Percentiles rank a stretch among this genome's conserved stretches.
phyloP scores from a whole-genome alignment of 2,113 vertebrate species.

The Callaeas wilsoni region DNA sequence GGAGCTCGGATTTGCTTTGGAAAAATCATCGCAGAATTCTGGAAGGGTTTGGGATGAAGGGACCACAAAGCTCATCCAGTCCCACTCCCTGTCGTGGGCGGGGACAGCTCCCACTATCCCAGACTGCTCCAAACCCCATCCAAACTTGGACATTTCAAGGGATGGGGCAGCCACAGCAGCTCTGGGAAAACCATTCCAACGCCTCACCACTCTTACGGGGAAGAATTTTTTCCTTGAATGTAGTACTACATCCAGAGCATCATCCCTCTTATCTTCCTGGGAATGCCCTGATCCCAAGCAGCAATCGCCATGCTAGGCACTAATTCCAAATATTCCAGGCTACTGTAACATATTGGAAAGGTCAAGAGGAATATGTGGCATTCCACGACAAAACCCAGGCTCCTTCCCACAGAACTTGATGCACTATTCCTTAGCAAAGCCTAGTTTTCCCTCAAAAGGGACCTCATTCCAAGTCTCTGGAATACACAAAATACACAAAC shows the following conservation, averaged over 20 bases:
- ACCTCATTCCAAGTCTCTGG: neutral
- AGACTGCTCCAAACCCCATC: neutral
- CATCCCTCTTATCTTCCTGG: neutral
- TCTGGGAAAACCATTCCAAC: neutral
- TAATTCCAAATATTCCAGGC: neutral
- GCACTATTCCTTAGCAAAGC: neutral
- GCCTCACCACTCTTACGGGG: neutral
- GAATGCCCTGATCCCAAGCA: neutral
- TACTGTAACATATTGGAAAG: neutral
- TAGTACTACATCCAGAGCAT: neutral
- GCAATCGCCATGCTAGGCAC: accelerated
- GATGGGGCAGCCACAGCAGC: neutral
- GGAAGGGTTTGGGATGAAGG: neutral
- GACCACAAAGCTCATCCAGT: neutral
- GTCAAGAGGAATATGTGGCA: neutral
- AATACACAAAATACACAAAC: neutral
- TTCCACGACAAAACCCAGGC: neutral
- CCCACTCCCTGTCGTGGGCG: neutral
- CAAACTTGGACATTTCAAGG: neutral
- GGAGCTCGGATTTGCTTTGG: neutral
- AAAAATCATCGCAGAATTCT: neutral
- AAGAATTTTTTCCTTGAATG: neutral
- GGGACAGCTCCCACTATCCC: neutral
- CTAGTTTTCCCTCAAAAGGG: neutral
- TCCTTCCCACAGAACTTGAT: neutral